Conservation (phyloP, 2,113 vertebrate species). For the Vicugna pacos region DNA sequence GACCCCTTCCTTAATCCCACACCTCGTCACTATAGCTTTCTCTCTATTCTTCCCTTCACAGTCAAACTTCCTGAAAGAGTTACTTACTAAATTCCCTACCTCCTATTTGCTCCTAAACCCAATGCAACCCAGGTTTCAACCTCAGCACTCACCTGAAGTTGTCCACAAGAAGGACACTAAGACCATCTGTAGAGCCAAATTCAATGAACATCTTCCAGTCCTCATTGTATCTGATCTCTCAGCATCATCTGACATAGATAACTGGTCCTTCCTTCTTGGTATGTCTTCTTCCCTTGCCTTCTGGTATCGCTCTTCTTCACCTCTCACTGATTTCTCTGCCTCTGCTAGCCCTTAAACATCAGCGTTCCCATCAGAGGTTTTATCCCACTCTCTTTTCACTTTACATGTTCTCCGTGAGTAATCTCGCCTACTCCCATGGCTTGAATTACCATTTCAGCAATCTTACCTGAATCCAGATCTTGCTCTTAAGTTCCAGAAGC, state of each 20-base stretch:
- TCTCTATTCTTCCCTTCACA: neutral
- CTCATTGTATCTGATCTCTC: neutral
- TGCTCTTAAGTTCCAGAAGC: neutral
- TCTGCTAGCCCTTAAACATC: neutral
- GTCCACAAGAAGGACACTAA: neutral
- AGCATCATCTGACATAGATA: neutral
- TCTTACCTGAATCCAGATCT: neutral
- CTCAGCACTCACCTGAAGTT: neutral
- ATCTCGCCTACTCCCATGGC: neutral
- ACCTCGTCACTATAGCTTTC: neutral
- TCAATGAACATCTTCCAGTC: neutral
- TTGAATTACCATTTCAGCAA: neutral
- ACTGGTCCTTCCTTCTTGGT: neutral
- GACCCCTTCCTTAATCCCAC: neutral
- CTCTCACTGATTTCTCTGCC: neutral
- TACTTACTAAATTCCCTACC: constrained; percentile 38
- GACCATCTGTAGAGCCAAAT: neutral
- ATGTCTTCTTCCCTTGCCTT: neutral
- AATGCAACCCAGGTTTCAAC: neutral
- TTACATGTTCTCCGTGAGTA: neutral
- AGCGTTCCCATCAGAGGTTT: neutral
- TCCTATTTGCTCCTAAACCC: neutral
- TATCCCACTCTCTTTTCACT: neutral
- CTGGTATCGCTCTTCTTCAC: neutral
- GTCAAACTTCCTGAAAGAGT: constrained; percentile 17